Base-by-base conservation (phyloP, 2,888 invertebrate species). In the Coelopa pilipes region DNA sequence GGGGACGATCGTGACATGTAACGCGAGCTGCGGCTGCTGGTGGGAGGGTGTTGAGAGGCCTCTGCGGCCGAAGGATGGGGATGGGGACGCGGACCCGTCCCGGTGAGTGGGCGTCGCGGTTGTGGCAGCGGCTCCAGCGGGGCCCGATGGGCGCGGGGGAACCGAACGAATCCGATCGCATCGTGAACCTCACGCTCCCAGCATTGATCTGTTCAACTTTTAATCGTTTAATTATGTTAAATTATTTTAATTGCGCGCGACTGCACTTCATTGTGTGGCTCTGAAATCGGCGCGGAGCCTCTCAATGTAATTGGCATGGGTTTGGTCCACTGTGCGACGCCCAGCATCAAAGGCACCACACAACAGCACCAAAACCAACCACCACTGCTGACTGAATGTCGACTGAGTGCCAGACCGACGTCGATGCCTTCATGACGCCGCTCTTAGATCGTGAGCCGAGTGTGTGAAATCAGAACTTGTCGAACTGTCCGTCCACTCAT, bases 161-260 rank as follows among this genome's bases (percentile, higher is more conserved):
- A n/a, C n/a, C n/a, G n/a, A 34, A 2, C 7, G 34, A 34, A 34
- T 34, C 34, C 34, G 7, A 4, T 34, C 34, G 34, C 34, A 34
- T 34, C 34, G 34, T 34, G 34, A 4, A 34, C 34, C 34, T 4
- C 34, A 4, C 34, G 34, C 34, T 34, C 34, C 53, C 3, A n/a
- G 10, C 53, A 53, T 53, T 15, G 13, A 53, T 53, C n/a, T 53
- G 53, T 53, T 62, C 57, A 57, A 57, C 57, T 17, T 57, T 24
- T 62, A 62, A 62, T 62, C 24, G 60, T 62, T 62, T 62, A 62
- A 62, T 62, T 62, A 62, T 62, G 60, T 62, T 62, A 62, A 62
- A 62, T 62, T 62, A 62, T 62, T 62, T 62, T 62, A 62, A 62
- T 62, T 62, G 24, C 15, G 21, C 34, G 34, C 34, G 59, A 19